A percentile compares a stretch with the other conserved stretches of the same genome.
phyloP scores from a whole-genome alignment of 2,797 vertebrate genomes.

The Rhabdophis nuchalis region DNA sequence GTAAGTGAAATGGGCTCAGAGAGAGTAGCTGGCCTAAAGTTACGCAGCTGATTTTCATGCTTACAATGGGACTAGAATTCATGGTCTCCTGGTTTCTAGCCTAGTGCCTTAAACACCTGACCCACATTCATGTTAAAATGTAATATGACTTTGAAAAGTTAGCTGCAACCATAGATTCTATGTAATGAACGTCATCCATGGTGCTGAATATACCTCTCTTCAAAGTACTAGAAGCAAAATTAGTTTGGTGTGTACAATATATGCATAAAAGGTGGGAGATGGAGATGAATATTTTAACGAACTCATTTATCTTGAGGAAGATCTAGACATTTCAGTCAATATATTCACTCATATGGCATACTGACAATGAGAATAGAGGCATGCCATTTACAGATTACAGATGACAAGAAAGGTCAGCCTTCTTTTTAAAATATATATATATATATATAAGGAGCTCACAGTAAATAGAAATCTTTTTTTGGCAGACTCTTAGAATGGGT shows the following conservation, averaged over 20 bases:
- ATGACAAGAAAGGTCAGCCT: not conserved
- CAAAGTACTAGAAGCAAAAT: not conserved
- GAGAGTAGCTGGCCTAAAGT: not conserved
- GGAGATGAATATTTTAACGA: not conserved
- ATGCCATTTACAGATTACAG: not conserved
- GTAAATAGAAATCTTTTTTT: constrained; percentile 37
- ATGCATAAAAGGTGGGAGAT: not conserved
- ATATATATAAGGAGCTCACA: constrained; percentile 2
- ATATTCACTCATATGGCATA: not conserved
- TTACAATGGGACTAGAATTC: not conserved
- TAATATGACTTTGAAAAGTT: not conserved
- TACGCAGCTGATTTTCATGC: not conserved
- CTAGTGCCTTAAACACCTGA: not conserved
- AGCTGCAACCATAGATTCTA: not conserved
- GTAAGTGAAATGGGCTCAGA: not conserved
- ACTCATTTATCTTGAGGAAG: not conserved
- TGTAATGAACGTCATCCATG: constrained; percentile 19
- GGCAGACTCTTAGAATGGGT: not conserved
- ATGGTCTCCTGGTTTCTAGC: not conserved
- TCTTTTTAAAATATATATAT: not conserved
- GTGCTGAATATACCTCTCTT: constrained; percentile 18
- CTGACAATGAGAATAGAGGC: not conserved
- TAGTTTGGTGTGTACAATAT: not conserved
- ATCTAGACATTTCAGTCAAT: not conserved
- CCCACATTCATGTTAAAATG: not conserved